Evolutionary conservation across 2,888 invertebrate species (phyloP), one percentile per base, ranked within the genome.

Genomic region (Cancer borealis): DNA sequence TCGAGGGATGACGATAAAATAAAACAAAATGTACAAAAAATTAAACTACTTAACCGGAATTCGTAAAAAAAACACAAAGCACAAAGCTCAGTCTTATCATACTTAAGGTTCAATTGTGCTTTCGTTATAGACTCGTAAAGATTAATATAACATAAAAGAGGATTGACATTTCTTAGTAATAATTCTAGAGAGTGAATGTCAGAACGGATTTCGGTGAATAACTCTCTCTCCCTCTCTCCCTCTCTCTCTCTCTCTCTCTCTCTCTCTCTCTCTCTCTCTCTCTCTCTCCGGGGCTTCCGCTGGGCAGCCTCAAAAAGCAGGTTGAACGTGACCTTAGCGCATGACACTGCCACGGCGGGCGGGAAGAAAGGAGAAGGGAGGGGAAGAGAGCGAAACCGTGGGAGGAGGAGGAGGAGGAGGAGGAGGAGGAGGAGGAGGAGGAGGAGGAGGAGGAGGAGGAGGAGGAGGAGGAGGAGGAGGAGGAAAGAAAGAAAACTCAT

Each of bases 191-290:
- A 66, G 66, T 21, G n/a, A n/a, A n/a, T 66, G 66, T 66, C 66
- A n/a, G 66, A n/a, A n/a, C 66, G 3, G 21, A 66, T 66, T 66
- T n/a, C 66, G 66, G n/a, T 66, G 66, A 66, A n/a, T n/a, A 6
- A 49, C 49, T 49, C 54, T 54, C 54, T 54, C 54, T 54, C 54
- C 14, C 84, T 84, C 84, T 84, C 84, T 84, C 84, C 5, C 84
- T 84, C 84, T 84, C 84, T 84, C 84, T 84, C 84, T 84, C 84
- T 84, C 84, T 84, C 84, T 84, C 84, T 84, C 84, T 87, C 87
- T 87, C 87, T 87, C 87, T 87, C 87, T 87, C 87, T 87, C 39
- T 87, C 66, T 66, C 66, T 66, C 66, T 66, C 14, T 66, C 66
- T 66, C 66, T 21, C 66, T 66, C 66, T 66, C 12, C 1, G 30